phyloP scores from a whole-genome alignment of 2,113 vertebrate species.

The Progne subis region DNA sequence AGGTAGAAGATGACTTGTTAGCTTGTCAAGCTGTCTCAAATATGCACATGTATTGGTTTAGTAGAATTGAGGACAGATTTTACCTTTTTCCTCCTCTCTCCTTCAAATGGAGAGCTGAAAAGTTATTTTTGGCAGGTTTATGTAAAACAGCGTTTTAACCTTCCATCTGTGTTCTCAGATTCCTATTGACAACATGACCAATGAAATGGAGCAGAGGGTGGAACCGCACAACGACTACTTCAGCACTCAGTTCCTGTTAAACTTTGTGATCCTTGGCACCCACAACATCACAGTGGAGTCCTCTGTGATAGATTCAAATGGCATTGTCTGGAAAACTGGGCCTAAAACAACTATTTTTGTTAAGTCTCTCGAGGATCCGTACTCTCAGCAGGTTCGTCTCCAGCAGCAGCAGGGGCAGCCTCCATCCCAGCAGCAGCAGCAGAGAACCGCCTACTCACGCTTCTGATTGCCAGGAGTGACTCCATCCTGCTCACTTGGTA shows the following conservation, averaged over 20 bases:
- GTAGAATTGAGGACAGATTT: neutral
- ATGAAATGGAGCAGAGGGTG: slow-evolving; percentile 94
- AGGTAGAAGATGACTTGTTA: neutral
- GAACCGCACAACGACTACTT: slow-evolving; percentile 99
- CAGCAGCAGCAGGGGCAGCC: slow-evolving; percentile 83
- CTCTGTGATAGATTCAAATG: slow-evolving; percentile 91
- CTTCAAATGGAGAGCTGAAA: neutral
- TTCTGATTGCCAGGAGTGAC: slow-evolving; percentile 52
- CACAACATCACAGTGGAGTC: slow-evolving; percentile 94
- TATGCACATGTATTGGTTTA: neutral
- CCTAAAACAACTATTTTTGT: slow-evolving; percentile 90
- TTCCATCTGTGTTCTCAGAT: slow-evolving; percentile 75
- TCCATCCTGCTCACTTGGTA: rapidly evolving
- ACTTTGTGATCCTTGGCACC: slow-evolving; percentile 90
- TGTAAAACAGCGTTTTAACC: neutral
- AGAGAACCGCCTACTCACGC: slow-evolving; percentile 74
- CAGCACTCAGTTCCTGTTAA: slow-evolving; percentile 96
- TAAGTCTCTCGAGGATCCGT: slow-evolving; percentile 93
- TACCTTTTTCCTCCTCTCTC: neutral
- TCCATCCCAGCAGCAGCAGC: slow-evolving; percentile 74
- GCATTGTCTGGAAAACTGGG: slow-evolving; percentile 92
- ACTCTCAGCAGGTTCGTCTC: slow-evolving; percentile 91
- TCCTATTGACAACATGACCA: slow-evolving; percentile 86
- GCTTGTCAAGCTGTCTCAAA: neutral
- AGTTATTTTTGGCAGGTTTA: neutral